These are phyloP conservation scores for Drosophila putrida DNA, from an alignment of 2,888 invertebrate genomes.

Conservation along the genomic window DNA sequence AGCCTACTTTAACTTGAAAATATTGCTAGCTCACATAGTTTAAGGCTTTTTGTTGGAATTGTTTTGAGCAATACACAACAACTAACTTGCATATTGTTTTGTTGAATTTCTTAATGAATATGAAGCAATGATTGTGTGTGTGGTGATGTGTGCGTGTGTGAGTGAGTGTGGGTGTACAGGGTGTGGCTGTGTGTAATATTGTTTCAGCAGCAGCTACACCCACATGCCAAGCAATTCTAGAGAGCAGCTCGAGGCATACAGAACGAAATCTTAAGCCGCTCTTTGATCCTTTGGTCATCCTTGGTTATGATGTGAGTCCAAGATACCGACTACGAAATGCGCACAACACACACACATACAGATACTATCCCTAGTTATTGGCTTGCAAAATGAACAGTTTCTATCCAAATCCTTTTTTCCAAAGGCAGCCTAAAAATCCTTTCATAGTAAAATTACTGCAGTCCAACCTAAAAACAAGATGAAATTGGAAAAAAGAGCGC, in stretches of 20 bases:
- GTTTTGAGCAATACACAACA: constrained; percentile 52
- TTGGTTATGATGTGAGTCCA: constrained; percentile 56
- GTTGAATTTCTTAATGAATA: constrained; percentile 72
- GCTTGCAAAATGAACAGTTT: constrained; percentile 68
- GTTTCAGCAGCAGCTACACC: constrained; percentile 59
- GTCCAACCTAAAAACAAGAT: constrained; percentile 30
- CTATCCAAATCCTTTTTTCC: constrained; percentile 65
- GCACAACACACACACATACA: constrained; percentile 36
- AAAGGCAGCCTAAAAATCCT: constrained; percentile 62
- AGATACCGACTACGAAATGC: constrained; percentile 76
- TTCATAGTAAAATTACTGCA: constrained; percentile 62
- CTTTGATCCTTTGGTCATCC: constrained; percentile 43
- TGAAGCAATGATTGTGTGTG: constrained; percentile 47
- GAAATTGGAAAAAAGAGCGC: constrained; percentile 65
- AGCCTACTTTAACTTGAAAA: constrained; percentile 80
- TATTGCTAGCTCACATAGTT: constrained; percentile 65
- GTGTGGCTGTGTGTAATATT: constrained; percentile 62
- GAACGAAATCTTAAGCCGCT: constrained; percentile 60
- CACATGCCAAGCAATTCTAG: constrained; percentile 67
- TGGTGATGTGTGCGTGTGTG: constrained; percentile 4
- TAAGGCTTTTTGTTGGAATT: constrained; percentile 39
- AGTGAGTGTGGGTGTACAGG: constrained; percentile 28
- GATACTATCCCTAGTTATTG: constrained; percentile 47
- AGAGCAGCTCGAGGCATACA: constrained; percentile 33
- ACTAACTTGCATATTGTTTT: constrained; percentile 70